Conservation (phyloP, 2,888 invertebrate species). For the Agrotis segetum region DNA sequence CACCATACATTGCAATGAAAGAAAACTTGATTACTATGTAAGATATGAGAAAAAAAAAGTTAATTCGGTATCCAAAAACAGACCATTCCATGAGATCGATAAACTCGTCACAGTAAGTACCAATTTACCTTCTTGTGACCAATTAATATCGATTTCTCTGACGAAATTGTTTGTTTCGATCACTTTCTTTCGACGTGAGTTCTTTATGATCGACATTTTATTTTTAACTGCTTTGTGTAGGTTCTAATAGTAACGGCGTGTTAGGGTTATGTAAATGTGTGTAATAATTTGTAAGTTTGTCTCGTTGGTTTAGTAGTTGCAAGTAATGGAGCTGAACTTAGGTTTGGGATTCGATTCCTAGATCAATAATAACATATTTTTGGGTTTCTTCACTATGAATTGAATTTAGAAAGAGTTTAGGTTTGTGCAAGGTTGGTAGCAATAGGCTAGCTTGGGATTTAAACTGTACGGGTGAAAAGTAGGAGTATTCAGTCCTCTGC, state of each 20-base stretch:
- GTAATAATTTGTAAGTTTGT: slow-evolving; percentile 1
- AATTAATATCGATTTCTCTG: slow-evolving; percentile 75
- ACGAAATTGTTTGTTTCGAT: slow-evolving; percentile 65
- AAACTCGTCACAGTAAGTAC: slow-evolving; percentile 28
- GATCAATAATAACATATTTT: neutral
- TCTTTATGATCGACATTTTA: slow-evolving; percentile 54
- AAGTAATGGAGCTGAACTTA: neutral
- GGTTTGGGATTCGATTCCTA: neutral
- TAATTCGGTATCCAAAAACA: slow-evolving; percentile 11
- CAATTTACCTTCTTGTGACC: slow-evolving; percentile 31
- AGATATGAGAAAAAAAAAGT: slow-evolving; percentile 35
- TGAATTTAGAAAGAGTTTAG: neutral
- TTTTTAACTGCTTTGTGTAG: slow-evolving; percentile 41
- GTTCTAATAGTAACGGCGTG: slow-evolving; percentile 25
- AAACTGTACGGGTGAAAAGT: neutral
- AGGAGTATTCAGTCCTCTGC: neutral
- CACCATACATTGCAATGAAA: neutral
- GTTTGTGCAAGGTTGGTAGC: neutral
- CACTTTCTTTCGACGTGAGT: slow-evolving; percentile 67
- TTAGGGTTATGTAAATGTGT: slow-evolving; percentile 39
- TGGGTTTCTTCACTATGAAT: neutral
- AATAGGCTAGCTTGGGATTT: neutral
- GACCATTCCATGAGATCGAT: slow-evolving; percentile 34
- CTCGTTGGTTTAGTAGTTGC: neutral
- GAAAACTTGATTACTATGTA: slow-evolving; percentile 32